Base-by-base conservation (phyloP, 2,888 invertebrate species). In the Habroteleia sp. region DNA sequence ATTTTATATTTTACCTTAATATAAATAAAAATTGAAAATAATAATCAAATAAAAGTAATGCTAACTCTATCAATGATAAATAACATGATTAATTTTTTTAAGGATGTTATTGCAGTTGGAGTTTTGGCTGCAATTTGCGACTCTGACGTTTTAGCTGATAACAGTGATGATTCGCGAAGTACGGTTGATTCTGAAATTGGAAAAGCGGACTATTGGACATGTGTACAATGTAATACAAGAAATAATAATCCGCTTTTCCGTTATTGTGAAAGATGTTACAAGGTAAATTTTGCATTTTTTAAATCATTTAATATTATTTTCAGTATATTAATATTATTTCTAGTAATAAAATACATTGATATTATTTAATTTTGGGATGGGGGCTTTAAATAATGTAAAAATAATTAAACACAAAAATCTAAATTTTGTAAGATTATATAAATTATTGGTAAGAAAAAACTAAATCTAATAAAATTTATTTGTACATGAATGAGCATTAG, bases 201-300 rank as follows among this genome's bases (percentile, higher is more conserved):
- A 74, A 88, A 88, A 69, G 89, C 90, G 79, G 93, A 92, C 86
- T 93, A 92, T 88, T 90, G 92, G 91, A 89, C 90, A 58, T 94
- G 94, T 85, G 90, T 92, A 10, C 92, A 91, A 83, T 94, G 94
- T 88, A 90, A 91, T 44, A 85, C 87, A 78, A 92, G 90, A 84
- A 91, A 93, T 85, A 88, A 89, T 79, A 92, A 92, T 89, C 92
- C 93, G 29, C 88, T 91, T 63, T 93, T 91, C 84, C 89, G 92
- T 75, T 93, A 92, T 89, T 94, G 94, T 87, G 91, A 92, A 85
- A 92, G 92, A 88, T 94, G 93, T 85, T 93, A 91, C 86, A 92
- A 92, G 92, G 93, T 93, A 85, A 77, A 16, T 60, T 78, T 20
- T 20, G n/a, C n/a, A n/a, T n/a, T n/a, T n/a, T n/a, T n/a, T n/a